Percentiles rank a stretch among this genome's conserved stretches.
Conservation (phyloP, 2,113 vertebrate species). For the Chamaea fasciata region DNA sequence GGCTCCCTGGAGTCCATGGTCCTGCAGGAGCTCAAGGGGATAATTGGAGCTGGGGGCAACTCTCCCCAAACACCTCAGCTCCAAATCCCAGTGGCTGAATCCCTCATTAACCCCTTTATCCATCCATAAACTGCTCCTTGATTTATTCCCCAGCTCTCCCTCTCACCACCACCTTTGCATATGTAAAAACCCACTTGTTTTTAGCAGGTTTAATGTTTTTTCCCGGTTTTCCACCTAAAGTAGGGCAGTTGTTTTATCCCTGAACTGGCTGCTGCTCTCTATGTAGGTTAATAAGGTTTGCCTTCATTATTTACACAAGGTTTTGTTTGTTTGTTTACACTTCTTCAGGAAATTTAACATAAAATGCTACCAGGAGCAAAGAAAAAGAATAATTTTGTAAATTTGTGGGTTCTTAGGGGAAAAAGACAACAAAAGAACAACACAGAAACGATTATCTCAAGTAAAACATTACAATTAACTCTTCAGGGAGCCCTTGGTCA, state of each 20-base stretch:
- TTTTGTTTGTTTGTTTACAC: conserved; percentile 15
- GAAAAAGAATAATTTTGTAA: background rate
- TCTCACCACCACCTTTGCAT: background rate
- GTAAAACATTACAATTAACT: background rate
- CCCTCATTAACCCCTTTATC: too few relatives aligned
- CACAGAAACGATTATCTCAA: background rate
- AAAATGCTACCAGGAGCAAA: background rate
- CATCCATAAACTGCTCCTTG: background rate
- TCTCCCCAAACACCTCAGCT: background rate
- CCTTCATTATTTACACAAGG: conserved; percentile 1
- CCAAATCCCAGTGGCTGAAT: background rate
- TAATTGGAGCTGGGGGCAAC: background rate
- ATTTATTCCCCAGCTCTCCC: background rate
- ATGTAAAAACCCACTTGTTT: background rate
- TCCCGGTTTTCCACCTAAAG: background rate
- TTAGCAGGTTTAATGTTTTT: background rate
- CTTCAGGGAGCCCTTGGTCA: background rate
- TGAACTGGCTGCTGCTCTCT: background rate
- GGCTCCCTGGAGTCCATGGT: background rate
- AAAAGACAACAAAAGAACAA: background rate
- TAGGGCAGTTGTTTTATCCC: conserved; percentile 32
- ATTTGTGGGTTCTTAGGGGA: background rate
- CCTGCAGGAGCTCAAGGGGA: background rate
- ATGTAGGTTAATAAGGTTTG: conserved; percentile 35
- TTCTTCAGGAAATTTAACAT: background rate